Base-by-base conservation (phyloP, 2,888 invertebrate species). In the Hetaerina titia region DNA sequence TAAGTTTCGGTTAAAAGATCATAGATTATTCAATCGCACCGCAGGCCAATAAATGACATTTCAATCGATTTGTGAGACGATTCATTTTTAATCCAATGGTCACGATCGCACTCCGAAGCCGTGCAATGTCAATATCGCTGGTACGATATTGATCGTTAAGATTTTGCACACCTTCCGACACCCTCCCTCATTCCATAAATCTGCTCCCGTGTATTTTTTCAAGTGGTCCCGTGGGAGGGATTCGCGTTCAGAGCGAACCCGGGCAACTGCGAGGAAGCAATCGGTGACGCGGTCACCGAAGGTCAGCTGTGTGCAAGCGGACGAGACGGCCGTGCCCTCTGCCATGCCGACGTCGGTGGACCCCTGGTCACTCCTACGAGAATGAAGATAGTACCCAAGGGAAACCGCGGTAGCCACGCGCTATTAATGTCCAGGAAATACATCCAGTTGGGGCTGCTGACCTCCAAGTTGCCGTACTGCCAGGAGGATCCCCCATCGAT, bases 251-350 rank as follows among this genome's bases (percentile, higher is more conserved):
- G 22, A 17, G 69, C 25, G 13, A 56, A 69, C 2, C 56, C 63
- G 19, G 9, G 0, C 1, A n/a, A 56, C 13, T 92, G 92, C 69
- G n/a, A 69, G n/a, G 63, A 92, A 8, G 69, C 69, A 5, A 11
- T 74, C 4, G n/a, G n/a, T 45, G 69, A 69, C 69, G n/a, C 9
- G 45, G 56, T 92, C n/a, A 11, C n/a, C 9, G 64, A 9, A 56
- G 92, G 92, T n/a, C 92, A 92, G 69, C 25, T 92, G 25, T 92
- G 92, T 57, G 92, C 45, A 22, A 56, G 31, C 22, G 69, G 31
- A 13, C n/a, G 56, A 6, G 45, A 64, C 22, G 92, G 69, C 15
- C 6, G 31, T 58, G 69, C 2, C 13, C n/a, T 56, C 69, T 92
- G 92, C 15, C 69, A 69, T 15, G 92, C 69, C 4, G 92, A 92